Evolutionary conservation across 2,797 vertebrate species (phyloP), one percentile per base, ranked within the genome.

Genomic region (Ciconia nigra): DNA sequence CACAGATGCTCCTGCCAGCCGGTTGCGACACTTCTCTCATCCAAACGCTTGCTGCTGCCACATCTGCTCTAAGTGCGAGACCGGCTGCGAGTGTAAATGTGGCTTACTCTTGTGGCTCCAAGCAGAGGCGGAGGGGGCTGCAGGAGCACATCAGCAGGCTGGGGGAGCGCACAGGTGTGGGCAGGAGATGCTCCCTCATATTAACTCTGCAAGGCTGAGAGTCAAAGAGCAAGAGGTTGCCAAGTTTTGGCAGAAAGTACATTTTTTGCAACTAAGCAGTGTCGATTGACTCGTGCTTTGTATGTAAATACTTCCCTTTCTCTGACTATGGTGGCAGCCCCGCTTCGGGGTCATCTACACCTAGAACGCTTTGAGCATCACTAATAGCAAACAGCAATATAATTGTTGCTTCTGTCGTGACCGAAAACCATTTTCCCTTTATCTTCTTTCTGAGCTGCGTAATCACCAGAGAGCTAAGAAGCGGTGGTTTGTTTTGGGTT

Each of bases 381-480:
- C 49, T n/a, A n/a, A 29, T 24, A 90, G 76, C 65, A 74, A 69
- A 69, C 44, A 86, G 77, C 72, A 78, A 51, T 37, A 5, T 54
- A 47, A 70, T 15, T 28, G 20, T 58, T 87, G 55, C 79, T 85
- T 87, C 54, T 83, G 19, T 39, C n/a, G 3, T 82, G 92, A 96
- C 92, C 24, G 8, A 96, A 96, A 92, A 12, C 54, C 70, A 16
- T 80, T 95, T 95, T 49, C 29, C 33, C 33, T 79, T 93, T 42
- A 31, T 91, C 84, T 83, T 91, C 91, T 77, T 88, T 47, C 87
- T 57, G 63, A 97, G 66, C 87, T 42, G 46, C 15, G 12, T 33
- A 73, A 83, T 88, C 83, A 70, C 47, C 4, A 2, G 83, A 89
- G 79, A 95, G 73, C 42, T 11, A 39, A 59, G 54, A 11, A 18